These are phyloP conservation scores for Tortrix viridana DNA, from an alignment of 2,888 invertebrate species.

Conservation along the genomic window DNA sequence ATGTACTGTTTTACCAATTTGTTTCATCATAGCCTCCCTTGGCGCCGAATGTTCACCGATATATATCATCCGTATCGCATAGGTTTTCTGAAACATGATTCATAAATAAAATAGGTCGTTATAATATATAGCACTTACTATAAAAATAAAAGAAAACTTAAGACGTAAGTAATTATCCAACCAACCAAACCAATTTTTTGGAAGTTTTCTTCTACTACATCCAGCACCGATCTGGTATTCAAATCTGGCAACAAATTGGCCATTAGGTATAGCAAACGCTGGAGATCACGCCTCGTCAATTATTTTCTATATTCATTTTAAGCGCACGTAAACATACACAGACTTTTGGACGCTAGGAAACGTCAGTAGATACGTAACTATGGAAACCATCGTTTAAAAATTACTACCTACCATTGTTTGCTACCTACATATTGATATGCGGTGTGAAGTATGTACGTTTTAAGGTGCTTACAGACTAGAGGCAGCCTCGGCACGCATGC, in stretches of 20 bases:
- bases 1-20: slow-evolving; percentile 59
- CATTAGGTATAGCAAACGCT: slow-evolving; percentile 9
- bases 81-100: slow-evolving; percentile 71
- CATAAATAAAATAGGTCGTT: not conserved
- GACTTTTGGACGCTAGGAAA: slow-evolving; percentile 13
- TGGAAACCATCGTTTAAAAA: slow-evolving; percentile 14
- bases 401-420: too few relatives aligned
- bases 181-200: slow-evolving; percentile 62
- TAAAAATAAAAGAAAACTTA: not conserved
- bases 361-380: slow-evolving; percentile 20
- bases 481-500: too few relatives aligned
- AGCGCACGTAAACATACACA: slow-evolving; percentile 29
- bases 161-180: slow-evolving; percentile 31
- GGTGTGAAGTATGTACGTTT: not conserved
- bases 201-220: slow-evolving; percentile 76
- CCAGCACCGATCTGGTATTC: slow-evolving; percentile 60
- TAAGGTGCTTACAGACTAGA: too few relatives aligned
- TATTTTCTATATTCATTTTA: slow-evolving; percentile 2
- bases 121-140: not conserved
- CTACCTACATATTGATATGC: not conserved
- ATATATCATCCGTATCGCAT: slow-evolving; percentile 76
- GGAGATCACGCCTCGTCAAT: slow-evolving; percentile 6
- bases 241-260: slow-evolving; percentile 62
- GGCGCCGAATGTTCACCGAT: slow-evolving; percentile 70
- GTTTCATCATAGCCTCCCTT: slow-evolving; percentile 62